Evolutionary conservation across 1,140 invertebrate genomes (phyloP), one percentile per base, ranked within the genome.

Genomic region (Drosophila guanche): DNA sequence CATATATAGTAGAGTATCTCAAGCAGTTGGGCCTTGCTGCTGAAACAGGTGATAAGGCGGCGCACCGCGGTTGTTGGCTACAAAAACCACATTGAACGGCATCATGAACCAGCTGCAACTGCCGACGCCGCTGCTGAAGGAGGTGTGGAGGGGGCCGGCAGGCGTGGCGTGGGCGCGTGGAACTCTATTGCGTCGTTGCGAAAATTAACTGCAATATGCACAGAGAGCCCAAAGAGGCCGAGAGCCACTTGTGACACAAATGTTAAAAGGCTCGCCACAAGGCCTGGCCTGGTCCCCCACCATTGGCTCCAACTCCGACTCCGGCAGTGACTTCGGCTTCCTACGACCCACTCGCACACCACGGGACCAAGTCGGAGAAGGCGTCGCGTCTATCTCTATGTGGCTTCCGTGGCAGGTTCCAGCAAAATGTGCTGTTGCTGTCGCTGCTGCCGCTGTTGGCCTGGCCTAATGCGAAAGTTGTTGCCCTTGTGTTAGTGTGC

Each of bases 381-480:
- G 53, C 69, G 70, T 68, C 53, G 79, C 56, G 67, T 68, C 68
- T 67, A 37, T 37, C 10, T 37, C 47, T 47, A 27, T 46, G 43
- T 45, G 53, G 47, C 77, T 72, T 57, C 58, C 53, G 61, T 53
- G 58, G 67, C 77, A 57, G 58, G 66, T 66, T 57, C 45, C 47
- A 55, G 53, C 60, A 57, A 57, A 71, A 71, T 79, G 68, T 83
- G 60, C 55, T 71, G 67, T 58, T 41, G 47, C 27, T 72, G 69
- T 29, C 12, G 52, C 46, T 69, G 65, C 53, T 67, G 62, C 37
- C 45, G 63, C 46, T 71, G 47, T 52, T 73, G 46, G 41, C 12
- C 67, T 85, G 80, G 80, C 76, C 80, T 85, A 85, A 89, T 85
- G 78, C 85, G 86, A 89, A 89, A 89, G 85, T 89, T 89, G 85